These are phyloP conservation scores for Yponomeuta malinellus DNA, from an alignment of 2,888 invertebrate genomes.

Conservation along the genomic window DNA sequence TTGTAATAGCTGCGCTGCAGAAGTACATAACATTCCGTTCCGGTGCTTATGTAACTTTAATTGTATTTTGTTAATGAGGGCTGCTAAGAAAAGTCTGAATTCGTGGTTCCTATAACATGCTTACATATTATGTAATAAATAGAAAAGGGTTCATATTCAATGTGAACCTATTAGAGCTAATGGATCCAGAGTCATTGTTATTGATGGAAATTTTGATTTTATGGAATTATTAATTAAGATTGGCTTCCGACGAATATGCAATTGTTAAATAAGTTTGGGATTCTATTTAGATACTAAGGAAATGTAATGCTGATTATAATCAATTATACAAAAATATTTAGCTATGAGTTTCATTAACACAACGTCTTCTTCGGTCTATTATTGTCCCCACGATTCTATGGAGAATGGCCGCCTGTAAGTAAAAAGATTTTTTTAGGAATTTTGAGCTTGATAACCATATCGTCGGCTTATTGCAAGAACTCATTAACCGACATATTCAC, in stretches of 20 bases:
- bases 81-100: not conserved
- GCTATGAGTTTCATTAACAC: not conserved
- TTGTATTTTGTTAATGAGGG: not conserved
- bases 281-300: not conserved
- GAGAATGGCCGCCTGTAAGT: not conserved
- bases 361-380: not conserved
- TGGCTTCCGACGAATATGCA: not conserved
- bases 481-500: too few relatives aligned
- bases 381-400: not conserved
- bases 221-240: not conserved
- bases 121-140: not conserved
- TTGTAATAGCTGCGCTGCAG: not conserved
- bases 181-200: not conserved
- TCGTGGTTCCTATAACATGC: not conserved
- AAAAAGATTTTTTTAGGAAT: not conserved
- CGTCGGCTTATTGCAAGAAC: too few relatives aligned
- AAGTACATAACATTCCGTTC: not conserved
- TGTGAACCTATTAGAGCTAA: not conserved
- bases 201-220: not conserved
- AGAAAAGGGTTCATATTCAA: not conserved
- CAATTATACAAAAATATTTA: not conserved
- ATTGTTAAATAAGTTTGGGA: not conserved
- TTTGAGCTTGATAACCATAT: not conserved
- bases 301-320: not conserved
- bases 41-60: not conserved